A percentile compares a stretch with the other conserved stretches of the same genome.
Conservation (phyloP, 1,140 invertebrate species). For the Musca vetustissima region DNA sequence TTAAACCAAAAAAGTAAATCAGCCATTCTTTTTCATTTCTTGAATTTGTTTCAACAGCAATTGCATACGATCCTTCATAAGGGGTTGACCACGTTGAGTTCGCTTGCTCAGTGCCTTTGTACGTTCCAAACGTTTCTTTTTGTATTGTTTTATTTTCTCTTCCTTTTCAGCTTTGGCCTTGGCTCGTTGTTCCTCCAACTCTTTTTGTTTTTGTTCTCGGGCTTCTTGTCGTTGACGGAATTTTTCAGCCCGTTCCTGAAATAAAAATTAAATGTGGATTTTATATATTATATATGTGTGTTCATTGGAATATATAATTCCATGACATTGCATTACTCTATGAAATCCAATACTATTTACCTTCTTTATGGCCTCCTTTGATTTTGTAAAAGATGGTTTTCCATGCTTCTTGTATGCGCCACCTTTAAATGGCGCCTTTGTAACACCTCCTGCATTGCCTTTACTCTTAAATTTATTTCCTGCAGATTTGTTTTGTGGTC, state of each 20-base stretch:
- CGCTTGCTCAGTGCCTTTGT: conserved; percentile 48
- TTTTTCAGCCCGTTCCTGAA: conserved; percentile 14
- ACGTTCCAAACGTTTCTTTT: conserved; percentile 45
- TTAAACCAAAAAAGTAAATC: neutral
- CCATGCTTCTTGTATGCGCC: neutral
- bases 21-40: conserved; percentile 39
- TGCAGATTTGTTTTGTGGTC: neutral
- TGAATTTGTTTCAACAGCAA: conserved; percentile 50
- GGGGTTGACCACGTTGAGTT: conserved; percentile 46
- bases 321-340: no score
- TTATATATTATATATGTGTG: no score
- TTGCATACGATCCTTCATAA: conserved; percentile 54
- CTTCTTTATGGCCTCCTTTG: neutral
- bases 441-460: neutral
- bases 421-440: neutral
- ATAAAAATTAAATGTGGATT: no score
- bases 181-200: conserved; percentile 22
- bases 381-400: neutral
- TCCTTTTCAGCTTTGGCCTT: conserved; percentile 37
- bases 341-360: neutral
- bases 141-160: conserved; percentile 42
- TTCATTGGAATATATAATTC: no score
- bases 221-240: conserved; percentile 16
- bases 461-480: neutral
- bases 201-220: conserved; percentile 17